Conservation (phyloP, 2,113 vertebrate species). For the Nyctibius bracteatus region DNA sequence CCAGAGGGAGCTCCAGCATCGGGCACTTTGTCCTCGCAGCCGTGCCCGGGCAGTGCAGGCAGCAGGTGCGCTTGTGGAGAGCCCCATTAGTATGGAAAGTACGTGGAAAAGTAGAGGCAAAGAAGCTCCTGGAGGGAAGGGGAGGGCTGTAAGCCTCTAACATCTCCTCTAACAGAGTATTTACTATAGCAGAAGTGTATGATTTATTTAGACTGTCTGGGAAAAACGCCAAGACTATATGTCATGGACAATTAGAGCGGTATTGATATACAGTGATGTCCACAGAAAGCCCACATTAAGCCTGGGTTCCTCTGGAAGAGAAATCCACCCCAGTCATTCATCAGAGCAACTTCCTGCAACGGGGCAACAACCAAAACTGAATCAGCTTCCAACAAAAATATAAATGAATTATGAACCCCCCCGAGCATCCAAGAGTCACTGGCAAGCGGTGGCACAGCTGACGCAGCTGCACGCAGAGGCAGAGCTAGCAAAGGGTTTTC, state of each 20-base stretch:
- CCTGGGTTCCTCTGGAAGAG: conserved; percentile 50
- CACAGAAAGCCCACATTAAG: conserved; percentile 42
- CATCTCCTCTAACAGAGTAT: conserved; percentile 54
- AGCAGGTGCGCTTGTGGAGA: conserved; percentile 10
- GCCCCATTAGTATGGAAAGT: background rate
- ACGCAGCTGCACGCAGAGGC: background rate
- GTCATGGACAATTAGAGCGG: conserved; percentile 68
- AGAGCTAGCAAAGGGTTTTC: background rate
- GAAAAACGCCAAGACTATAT: conserved; percentile 65
- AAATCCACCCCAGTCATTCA: conserved; percentile 53
- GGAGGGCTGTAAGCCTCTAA: background rate
- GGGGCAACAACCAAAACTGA: conserved; percentile 21
- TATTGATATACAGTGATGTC: conserved; percentile 53
- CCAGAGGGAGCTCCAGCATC: background rate
- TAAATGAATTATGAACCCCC: conserved; percentile 18
- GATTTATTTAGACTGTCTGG: conserved; percentile 68
- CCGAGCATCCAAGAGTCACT: background rate
- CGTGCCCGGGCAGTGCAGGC: background rate
- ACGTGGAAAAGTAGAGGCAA: conserved; percentile 50
- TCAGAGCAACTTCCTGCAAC: conserved; percentile 40
- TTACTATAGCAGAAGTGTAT: conserved; percentile 56
- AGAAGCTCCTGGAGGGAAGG: background rate
- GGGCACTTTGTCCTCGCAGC: background rate
- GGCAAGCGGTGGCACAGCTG: background rate
- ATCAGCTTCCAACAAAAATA: conserved; percentile 37